A percentile compares a stretch with the other conserved stretches of the same genome.
These are phyloP conservation scores for Cirrhinus molitorella DNA, from an alignment of 2,797 vertebrate genomes.

Conservation along the genomic window DNA sequence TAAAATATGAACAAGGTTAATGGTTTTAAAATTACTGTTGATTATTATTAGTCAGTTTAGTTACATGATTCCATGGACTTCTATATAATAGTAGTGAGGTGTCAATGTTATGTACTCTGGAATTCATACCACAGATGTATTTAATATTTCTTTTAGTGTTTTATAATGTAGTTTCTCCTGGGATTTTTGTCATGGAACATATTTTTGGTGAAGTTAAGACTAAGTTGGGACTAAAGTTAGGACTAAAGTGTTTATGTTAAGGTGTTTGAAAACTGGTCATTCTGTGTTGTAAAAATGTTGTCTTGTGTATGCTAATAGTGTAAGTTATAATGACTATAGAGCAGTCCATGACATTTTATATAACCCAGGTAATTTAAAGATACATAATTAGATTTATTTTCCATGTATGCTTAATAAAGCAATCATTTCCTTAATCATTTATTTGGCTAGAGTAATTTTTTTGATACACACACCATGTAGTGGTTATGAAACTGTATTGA, in stretches of 20 bases:
- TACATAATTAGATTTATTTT: neutral
- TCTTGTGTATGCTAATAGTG: neutral
- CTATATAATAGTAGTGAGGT: neutral
- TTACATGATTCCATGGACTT: neutral
- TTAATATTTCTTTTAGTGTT: neutral
- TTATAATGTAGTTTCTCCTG: neutral
- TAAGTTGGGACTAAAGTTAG: no score
- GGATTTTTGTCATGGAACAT: neutral
- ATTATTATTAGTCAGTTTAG: neutral
- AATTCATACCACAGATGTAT: neutral
- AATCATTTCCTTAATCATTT: neutral
- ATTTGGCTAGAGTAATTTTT: neutral
- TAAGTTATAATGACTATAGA: no score
- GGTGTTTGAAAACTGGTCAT: no score
- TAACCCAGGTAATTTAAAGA: neutral
- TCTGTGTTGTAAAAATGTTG: no score
- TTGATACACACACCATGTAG: conserved; percentile 16
- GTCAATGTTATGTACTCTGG: neutral
- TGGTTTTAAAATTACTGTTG: neutral
- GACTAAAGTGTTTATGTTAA: no score
- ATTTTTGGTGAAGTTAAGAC: neutral
- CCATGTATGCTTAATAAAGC: neutral
- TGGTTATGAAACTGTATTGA: neutral
- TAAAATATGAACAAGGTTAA: neutral
- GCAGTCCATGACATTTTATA: neutral